Percentiles rank a stretch among this genome's conserved stretches.
phyloP scores from a whole-genome alignment of 2,113 vertebrate genomes.

The Gymnobelideus leadbeateri region DNA sequence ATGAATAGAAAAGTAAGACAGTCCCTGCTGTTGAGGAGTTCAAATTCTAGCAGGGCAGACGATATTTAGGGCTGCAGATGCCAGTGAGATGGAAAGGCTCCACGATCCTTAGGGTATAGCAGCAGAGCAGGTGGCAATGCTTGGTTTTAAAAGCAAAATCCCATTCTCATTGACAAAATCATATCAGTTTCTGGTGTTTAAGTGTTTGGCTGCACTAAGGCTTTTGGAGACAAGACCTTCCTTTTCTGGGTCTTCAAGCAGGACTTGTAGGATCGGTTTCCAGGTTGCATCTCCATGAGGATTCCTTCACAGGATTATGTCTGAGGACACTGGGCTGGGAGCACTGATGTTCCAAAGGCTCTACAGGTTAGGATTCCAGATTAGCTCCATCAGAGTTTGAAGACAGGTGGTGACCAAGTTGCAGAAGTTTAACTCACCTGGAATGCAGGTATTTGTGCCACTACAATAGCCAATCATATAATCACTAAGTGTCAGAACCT shows the following conservation, averaged over 20 bases:
- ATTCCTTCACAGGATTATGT: not conserved
- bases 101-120: not conserved
- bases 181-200: not conserved
- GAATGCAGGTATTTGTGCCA: not conserved
- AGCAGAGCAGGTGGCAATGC: not conserved
- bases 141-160: not conserved
- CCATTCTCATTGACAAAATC: not conserved
- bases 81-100: not conserved
- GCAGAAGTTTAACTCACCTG: not conserved
- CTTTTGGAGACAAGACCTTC: not conserved
- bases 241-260: not conserved
- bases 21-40: not conserved
- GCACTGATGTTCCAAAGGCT: not conserved
- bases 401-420: not conserved
- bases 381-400: not conserved
- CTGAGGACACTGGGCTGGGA: not conserved
- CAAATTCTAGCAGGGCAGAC: not conserved
- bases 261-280: not conserved
- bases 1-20: not conserved
- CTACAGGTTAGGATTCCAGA: not conserved
- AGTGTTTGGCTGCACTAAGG: not conserved
- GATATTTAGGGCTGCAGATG: not conserved
- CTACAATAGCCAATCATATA: not conserved
- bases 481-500: not conserved
- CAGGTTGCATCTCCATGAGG: not conserved